A percentile compares a stretch with the other conserved stretches of the same genome.
Conservation (phyloP, 1,140 invertebrate species). For the Drosophila paulistorum region DNA sequence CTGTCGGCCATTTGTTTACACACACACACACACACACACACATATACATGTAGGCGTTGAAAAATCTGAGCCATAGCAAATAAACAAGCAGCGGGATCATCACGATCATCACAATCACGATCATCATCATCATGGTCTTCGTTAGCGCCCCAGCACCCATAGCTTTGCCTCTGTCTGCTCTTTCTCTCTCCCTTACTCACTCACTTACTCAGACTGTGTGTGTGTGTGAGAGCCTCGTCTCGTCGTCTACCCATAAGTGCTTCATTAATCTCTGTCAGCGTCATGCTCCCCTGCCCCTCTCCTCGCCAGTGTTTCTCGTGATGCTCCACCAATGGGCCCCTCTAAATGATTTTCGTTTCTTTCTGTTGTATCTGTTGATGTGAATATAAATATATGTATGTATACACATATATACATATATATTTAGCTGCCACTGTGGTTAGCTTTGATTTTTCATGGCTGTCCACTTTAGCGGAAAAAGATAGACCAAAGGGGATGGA, state of each 20-base stretch:
- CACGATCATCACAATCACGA: constrained; percentile 41
- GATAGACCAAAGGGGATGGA: constrained; percentile 3
- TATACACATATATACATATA: constrained; percentile 31
- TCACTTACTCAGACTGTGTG: constrained; percentile 26
- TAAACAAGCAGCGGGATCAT: constrained; percentile 48
- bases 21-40: constrained; percentile 26
- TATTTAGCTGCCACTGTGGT: constrained; percentile 38
- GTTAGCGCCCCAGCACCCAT: constrained; percentile 16
- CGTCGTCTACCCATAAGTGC: constrained; percentile 75
- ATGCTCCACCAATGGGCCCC: background rate
- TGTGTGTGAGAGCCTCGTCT: constrained; percentile 57
- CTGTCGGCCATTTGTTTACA: constrained; percentile 37
- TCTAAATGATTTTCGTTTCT: constrained; percentile 51
- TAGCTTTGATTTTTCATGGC: constrained; percentile 60
- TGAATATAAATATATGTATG: constrained; percentile 11
- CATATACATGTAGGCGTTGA: constrained; percentile 51
- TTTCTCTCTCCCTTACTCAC: constrained; percentile 4
- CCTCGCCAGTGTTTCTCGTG: background rate
- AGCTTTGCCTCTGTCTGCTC: constrained; percentile 13
- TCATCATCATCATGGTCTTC: constrained; percentile 13
- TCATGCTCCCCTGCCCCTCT: constrained; percentile 16
- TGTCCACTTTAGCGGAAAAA: constrained; percentile 50
- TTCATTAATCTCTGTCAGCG: constrained; percentile 80
- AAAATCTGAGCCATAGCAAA: constrained; percentile 60
- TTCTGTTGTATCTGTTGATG: constrained; percentile 28